Evolutionary conservation across 2,797 vertebrate genomes (phyloP).

Genomic region (Sebastes reedi): DNA sequence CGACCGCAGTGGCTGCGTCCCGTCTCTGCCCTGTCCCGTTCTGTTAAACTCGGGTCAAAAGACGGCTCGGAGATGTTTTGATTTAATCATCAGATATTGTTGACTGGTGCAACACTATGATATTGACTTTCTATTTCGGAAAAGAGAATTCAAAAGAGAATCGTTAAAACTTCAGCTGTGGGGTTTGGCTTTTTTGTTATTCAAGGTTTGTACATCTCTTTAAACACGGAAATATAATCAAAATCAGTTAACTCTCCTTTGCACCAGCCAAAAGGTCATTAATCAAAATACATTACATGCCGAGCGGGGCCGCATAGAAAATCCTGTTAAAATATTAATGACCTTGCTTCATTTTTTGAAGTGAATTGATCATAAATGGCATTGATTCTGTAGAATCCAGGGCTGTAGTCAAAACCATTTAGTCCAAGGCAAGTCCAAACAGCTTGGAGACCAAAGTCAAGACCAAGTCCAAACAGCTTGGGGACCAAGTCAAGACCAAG

Average conservation of each 20-base stretch:
- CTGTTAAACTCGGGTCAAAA: neutral
- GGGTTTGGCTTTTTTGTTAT: neutral
- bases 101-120: neutral
- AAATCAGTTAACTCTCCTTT: neutral
- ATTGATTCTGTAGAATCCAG: neutral
- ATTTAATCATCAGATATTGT: neutral
- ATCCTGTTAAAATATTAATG: neutral
- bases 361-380: neutral
- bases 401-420: neutral
- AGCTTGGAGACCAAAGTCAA: no score
- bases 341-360: neutral
- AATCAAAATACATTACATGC: neutral
- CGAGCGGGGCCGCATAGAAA: neutral
- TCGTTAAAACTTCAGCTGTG: neutral
- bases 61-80: neutral
- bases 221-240: neutral
- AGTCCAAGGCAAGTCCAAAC: no score
- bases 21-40: neutral
- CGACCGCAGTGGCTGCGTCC: neutral
- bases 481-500: no score
- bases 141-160: neutral
- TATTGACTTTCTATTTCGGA: neutral
- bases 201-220: neutral
- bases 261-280: neutral
- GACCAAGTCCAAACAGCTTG: no score